Evolutionary conservation across 2,113 vertebrate genomes (phyloP), one percentile per base, ranked within the genome.

Genomic region (Camelus bactrianus): DNA sequence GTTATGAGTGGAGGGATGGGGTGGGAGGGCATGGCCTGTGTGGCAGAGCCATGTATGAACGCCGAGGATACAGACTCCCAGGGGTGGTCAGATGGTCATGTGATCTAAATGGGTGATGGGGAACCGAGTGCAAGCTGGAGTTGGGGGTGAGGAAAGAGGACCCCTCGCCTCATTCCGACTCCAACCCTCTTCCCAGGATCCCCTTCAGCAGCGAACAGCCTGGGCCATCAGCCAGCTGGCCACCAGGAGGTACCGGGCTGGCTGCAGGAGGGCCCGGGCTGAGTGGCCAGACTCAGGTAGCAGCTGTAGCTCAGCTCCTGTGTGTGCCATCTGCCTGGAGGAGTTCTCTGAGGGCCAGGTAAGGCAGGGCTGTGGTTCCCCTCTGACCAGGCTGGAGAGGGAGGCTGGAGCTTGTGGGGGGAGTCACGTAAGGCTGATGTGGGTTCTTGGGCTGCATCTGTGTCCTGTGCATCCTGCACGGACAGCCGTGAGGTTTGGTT

Each of bases 331-430:
- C 97, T 99, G 99, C 96, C 98, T 99, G 97, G 99, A 99, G 96
- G 99, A 99, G 94, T 99, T 99, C 98, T 98, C 98, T 26, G 99
- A 99, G 32, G 99, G 99, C 1, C 99, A 99, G 99, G 99, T 99
- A 97, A 97, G 98, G 79, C 52, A 6, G 64, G 22, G 7, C 32
- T 3, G 11, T 20, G 22, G n/a, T 28, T 30, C 35, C 32, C 14
- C 28, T 50, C 65, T 91, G 58, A 85, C 72, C 0, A 70, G 58
- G 70, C 35, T 62, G 13, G 60, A 13, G 32, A 79, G 35, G 54
- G 58, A 56, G 35, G n/a, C 4, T 56, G 60, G n/a, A 85, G 54
- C 24, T n/a, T 12, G 19, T 10, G 54, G 16, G 30, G n/a, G 28
- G 56, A 46, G 86, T 9, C 35, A 24, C 60, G n/a, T 60, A 42